Evolutionary conservation across 2,888 invertebrate species (phyloP), one percentile per base, ranked within the genome.

Genomic region (Charanyca ferruginea): DNA sequence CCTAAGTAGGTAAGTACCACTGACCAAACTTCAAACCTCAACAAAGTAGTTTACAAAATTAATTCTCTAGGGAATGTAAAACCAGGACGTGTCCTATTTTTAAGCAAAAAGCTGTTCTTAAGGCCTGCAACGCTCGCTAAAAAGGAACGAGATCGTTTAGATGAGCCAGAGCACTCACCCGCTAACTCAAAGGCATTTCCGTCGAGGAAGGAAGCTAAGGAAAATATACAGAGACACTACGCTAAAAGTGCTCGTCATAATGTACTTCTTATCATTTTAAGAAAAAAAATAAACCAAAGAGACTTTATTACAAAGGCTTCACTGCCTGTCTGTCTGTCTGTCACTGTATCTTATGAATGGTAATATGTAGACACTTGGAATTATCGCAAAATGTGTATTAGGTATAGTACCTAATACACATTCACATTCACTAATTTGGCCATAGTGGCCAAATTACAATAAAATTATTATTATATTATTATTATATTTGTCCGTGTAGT

Each of bases 181-280:
- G 5, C 42, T 52, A 35, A 22, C 52, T 63, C 71, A 71, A 75
- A 75, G 51, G 53, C 45, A 32, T 9, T 41, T 22, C 9, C 11
- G 6, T 11, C 20, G 18, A 11, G 44, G 32, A 55, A 28, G 7
- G n/a, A 35, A 51, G 52, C 55, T 22, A 49, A 45, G 22, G 16
- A 53, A 64, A 62, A 58, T 38, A 52, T 57, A 59, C 25, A 3
- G 35, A 16, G 35, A 51, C 22, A 25, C 44, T 35, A 7, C 11
- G 35, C 38, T 42, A 38, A 22, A 45, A 52, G 18, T 59, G 32
- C 22, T 70, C 13, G 6, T 4, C 54, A 11, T 53, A 41, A 38
- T 38, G 38, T 38, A 20, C 18, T 51, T 13, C 8, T 38, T 41
- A 35, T 44, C 3, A 11, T 23, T 67, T 44, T 13, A 35, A 28